Evolutionary conservation across 2,797 vertebrate genomes (phyloP).

Genomic region (Gymnodraco acuticeps): DNA sequence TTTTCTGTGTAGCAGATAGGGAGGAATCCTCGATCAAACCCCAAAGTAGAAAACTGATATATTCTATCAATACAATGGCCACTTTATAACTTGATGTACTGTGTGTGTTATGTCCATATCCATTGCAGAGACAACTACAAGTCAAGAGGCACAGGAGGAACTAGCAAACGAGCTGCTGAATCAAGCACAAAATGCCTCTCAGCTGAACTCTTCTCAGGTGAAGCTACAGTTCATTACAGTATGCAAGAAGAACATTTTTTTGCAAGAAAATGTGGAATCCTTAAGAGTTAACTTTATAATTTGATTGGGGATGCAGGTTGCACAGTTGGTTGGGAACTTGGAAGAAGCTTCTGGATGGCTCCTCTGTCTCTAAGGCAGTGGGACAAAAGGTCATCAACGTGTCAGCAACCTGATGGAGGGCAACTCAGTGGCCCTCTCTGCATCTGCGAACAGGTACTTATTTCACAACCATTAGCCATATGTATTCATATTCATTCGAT

Average conservation of each 20-base stretch:
- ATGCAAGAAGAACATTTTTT: not conserved
- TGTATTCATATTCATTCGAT: not conserved
- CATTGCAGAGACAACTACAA: slow-evolving; percentile 1
- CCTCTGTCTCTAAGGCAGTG: slow-evolving; percentile 64
- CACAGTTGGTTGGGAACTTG: slow-evolving; percentile 57
- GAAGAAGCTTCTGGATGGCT: slow-evolving; percentile 70
- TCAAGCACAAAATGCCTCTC: slow-evolving; percentile 55
- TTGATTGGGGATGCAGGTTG: slow-evolving; percentile 61
- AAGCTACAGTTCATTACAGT: not conserved
- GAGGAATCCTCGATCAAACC: not conserved
- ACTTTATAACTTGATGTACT: not conserved
- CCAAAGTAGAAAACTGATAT: not conserved
- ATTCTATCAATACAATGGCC: not conserved
- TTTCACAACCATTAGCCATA: not conserved
- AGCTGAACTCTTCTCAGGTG: slow-evolving; percentile 76
- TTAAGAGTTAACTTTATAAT: not conserved
- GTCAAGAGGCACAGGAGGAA: slow-evolving; percentile 17
- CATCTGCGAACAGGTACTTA: slow-evolving; percentile 87
- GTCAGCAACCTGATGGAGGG: slow-evolving; percentile 86
- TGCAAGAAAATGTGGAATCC: not conserved
- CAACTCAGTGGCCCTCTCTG: slow-evolving; percentile 72
- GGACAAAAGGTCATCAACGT: slow-evolving; percentile 76
- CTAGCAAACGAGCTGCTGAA: slow-evolving; percentile 55
- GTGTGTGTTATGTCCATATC: not conserved
- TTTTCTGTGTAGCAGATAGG: not conserved